Percentiles rank a stretch among this genome's conserved stretches.
Evolutionary conservation across 2,888 invertebrate species (phyloP).

Genomic region (Caenorhabditis becei): DNA sequence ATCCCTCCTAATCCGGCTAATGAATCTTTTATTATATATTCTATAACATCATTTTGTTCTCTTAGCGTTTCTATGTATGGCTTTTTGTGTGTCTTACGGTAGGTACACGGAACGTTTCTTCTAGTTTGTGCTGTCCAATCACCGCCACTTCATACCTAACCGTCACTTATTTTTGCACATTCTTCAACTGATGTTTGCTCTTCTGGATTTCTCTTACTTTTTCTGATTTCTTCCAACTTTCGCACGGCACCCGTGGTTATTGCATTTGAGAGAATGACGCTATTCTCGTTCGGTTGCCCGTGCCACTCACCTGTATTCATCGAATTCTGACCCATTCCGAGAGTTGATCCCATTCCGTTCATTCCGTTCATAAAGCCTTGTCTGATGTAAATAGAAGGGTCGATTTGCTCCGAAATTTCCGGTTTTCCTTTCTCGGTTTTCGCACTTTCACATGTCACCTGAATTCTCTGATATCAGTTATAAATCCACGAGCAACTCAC

Average conservation of each 20-base stretch:
- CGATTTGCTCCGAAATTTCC: conserved; percentile 56
- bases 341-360: conserved; percentile 39
- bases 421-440: conserved; percentile 40
- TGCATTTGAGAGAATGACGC: not conserved
- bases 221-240: not conserved
- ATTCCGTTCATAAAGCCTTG: conserved; percentile 50
- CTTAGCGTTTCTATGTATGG: not conserved
- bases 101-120: not conserved
- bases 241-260: not conserved
- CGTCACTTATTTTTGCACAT: not conserved
- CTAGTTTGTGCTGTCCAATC: not conserved
- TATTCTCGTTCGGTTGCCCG: no score
- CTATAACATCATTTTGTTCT: not conserved
- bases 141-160: not conserved
- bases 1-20: conserved; percentile 8
- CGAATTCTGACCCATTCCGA: conserved; percentile 49
- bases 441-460: conserved; percentile 11
- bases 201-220: not conserved
- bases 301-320: conserved; percentile 35
- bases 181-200: not conserved
- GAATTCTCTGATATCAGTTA: conserved; percentile 5
- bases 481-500: conserved; percentile 2
- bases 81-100: not conserved
- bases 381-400: conserved; percentile 56
- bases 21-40: not conserved